phyloP scores from a whole-genome alignment of 2,888 invertebrate species.

The Mesoligia furuncula region DNA sequence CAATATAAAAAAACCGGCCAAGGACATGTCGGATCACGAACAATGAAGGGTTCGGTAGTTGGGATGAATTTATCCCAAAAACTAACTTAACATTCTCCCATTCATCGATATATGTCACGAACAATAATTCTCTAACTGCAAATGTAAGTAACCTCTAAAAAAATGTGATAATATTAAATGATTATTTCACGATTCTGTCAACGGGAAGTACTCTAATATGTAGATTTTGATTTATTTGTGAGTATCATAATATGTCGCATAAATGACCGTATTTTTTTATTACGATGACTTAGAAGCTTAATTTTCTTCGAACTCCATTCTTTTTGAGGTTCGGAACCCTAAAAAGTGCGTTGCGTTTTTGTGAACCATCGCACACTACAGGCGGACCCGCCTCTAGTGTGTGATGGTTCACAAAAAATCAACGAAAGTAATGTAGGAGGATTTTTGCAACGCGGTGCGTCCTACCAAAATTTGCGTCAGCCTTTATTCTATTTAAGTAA shows the following conservation, averaged over 20 bases:
- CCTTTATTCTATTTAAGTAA: slow-evolving; percentile 2
- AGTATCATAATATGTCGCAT: background rate
- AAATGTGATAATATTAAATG: background rate
- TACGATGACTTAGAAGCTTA: background rate
- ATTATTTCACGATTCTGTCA: too few species aligned
- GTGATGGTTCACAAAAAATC: background rate
- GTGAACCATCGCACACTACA: too few species aligned
- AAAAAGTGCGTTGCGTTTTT: background rate
- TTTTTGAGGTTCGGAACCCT: background rate
- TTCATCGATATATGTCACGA: background rate
- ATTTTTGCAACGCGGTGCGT: background rate
- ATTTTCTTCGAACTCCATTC: background rate
- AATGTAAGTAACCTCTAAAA: too few species aligned
- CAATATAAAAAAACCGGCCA: background rate
- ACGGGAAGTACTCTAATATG: background rate
- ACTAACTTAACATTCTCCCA: background rate
- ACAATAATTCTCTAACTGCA: background rate
- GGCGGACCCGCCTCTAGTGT: background rate
- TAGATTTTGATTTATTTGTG: background rate
- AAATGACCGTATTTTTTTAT: background rate
- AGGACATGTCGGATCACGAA: background rate
- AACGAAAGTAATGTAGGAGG: background rate
- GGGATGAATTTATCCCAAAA: background rate
- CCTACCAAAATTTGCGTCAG: background rate
- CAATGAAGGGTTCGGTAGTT: background rate